Conservation (phyloP, 2,888 invertebrate species). For the Coelinius sp. region DNA sequence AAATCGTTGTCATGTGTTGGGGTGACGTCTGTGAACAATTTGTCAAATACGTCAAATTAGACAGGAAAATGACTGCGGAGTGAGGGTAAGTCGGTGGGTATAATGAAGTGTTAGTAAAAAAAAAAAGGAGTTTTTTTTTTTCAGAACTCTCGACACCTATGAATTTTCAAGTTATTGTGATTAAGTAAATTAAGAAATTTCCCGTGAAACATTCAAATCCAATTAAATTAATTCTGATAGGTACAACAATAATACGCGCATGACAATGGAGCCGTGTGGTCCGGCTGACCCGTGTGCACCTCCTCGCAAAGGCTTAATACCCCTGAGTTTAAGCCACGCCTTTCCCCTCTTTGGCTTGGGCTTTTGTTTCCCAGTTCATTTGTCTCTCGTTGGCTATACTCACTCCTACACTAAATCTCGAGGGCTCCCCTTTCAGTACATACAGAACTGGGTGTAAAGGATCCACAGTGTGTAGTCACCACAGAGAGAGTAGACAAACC, state of each 20-base stretch:
- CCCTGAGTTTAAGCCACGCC: constrained; percentile 63
- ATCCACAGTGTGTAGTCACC: constrained; percentile 29
- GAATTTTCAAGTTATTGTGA: too few relatives aligned
- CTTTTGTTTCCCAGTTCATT: constrained; percentile 70
- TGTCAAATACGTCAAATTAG: constrained; percentile 66
- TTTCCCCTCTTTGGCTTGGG: constrained; percentile 46
- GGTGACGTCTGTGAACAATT: constrained; percentile 57
- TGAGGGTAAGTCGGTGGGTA: not conserved
- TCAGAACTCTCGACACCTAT: too few relatives aligned
- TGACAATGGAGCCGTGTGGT: constrained; percentile 37
- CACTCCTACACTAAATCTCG: constrained; percentile 22
- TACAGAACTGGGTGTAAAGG: not conserved
- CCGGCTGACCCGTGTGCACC: constrained; percentile 24
- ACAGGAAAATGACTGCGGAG: not conserved
- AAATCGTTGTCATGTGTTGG: constrained; percentile 12
- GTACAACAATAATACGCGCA: constrained; percentile 63
- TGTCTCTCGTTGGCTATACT: constrained; percentile 57
- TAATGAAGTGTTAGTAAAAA: constrained; percentile 68
- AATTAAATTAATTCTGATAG: constrained; percentile 65
- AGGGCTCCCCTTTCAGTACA: constrained; percentile 25
- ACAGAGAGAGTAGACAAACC: not conserved
- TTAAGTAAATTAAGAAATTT: too few relatives aligned
- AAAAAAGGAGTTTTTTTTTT: too few relatives aligned
- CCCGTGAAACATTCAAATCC: too few relatives aligned
- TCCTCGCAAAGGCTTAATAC: constrained; percentile 59